These are phyloP conservation scores for Papilio elwesi DNA, from an alignment of 2,888 invertebrate genomes.

Conservation along the genomic window DNA sequence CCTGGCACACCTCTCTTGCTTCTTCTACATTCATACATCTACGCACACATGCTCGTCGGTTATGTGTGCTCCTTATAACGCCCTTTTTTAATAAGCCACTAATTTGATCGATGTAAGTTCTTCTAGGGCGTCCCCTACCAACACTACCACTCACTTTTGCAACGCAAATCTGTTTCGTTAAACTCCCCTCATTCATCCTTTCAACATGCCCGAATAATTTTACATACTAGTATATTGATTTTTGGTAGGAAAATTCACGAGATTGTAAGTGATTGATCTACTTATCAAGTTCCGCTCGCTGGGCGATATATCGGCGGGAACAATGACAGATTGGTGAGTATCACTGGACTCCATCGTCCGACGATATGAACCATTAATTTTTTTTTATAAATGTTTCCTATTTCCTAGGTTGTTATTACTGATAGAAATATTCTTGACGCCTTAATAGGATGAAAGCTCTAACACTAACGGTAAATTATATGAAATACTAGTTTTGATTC, in stretches of 20 bases:
- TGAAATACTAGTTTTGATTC: no score
- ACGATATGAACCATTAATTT: not conserved
- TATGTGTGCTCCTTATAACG: no score
- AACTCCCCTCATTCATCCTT: no score
- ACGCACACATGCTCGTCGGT: no score
- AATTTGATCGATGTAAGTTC: no score
- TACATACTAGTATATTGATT: not conserved
- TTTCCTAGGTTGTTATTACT: not conserved
- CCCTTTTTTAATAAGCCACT: no score
- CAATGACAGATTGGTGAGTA: constrained; percentile 4
- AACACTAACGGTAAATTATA: not conserved
- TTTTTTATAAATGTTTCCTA: not conserved
- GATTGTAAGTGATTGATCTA: constrained; percentile 3
- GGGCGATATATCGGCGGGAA: not conserved
- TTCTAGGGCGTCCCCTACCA: no score
- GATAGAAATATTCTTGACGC: not conserved
- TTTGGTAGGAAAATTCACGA: not conserved
- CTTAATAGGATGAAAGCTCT: not conserved
- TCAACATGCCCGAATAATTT: no score
- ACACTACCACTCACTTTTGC: no score
- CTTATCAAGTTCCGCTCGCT: not conserved
- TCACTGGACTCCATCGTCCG: not conserved
- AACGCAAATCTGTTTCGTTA: no score
- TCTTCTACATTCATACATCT: no score
- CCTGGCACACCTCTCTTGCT: no score